These are phyloP conservation scores for Melitaea athalia DNA, from an alignment of 2,888 invertebrate species.

Conservation along the genomic window DNA sequence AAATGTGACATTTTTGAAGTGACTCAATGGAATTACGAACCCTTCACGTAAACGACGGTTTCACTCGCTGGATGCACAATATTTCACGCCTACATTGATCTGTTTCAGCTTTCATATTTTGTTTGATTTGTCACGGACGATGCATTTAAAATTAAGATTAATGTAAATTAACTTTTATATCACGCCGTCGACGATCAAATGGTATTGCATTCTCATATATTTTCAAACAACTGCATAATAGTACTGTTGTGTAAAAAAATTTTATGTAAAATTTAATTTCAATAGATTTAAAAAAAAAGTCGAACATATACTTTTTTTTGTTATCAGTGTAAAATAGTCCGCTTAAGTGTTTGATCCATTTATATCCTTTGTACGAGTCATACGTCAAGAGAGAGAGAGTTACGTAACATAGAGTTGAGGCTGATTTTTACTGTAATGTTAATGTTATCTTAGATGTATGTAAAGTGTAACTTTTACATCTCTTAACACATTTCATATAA, in stretches of 20 bases:
- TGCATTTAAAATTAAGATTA: neutral
- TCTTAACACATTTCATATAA: neutral
- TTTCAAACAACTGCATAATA: no score
- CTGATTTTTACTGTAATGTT: slow-evolving; percentile 27
- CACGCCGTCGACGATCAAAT: neutral
- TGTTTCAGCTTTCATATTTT: neutral
- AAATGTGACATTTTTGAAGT: no score
- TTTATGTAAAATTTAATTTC: neutral
- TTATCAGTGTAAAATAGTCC: neutral
- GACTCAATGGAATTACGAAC: no score
- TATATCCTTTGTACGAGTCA: slow-evolving; percentile 9
- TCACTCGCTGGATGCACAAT: neutral
- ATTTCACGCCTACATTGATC: neutral
- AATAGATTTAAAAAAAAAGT: neutral
- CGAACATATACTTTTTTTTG: neutral
- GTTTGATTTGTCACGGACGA: neutral
- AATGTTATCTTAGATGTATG: slow-evolving; percentile 18
- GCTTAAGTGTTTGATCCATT: neutral
- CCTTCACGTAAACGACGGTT: neutral
- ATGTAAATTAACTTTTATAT: neutral
- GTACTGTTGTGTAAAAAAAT: neutral
- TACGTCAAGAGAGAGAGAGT: slow-evolving; percentile 21
- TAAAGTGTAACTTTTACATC: slow-evolving; percentile 2
- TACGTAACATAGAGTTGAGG: slow-evolving; percentile 28
- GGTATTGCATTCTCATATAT: no score